A percentile compares a stretch with the other conserved stretches of the same genome.
phyloP scores from a whole-genome alignment of 1,140 invertebrate genomes.

The Acromyrmex heyeri region DNA sequence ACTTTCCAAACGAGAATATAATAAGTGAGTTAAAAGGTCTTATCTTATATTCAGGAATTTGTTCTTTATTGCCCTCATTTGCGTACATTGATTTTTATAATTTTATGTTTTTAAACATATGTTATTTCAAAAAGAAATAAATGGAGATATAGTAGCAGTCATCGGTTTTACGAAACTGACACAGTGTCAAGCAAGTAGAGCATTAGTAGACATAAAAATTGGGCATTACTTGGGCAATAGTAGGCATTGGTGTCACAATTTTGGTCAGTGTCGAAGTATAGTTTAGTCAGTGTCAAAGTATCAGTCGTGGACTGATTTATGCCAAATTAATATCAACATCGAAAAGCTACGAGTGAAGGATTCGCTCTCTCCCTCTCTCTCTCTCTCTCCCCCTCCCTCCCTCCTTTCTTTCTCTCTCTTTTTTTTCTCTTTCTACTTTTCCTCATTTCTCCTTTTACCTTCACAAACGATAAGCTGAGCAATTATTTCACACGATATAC shows the following conservation, averaged over 20 bases:
- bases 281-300: conserved; percentile 81
- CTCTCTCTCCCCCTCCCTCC: no score
- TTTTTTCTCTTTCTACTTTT: conserved; percentile 10
- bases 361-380: no score
- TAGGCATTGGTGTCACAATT: no score
- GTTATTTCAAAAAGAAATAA: background rate
- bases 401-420: no score
- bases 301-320: conserved; percentile 54
- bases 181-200: conserved; percentile 79
- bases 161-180: conserved; percentile 78
- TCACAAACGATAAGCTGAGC: background rate
- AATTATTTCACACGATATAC: conserved; percentile 52
- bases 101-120: conserved; percentile 10
- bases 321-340: background rate
- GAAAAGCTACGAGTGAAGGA: background rate
- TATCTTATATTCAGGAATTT: background rate
- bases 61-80: background rate
- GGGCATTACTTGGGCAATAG: no score
- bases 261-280: no score
- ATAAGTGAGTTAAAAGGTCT: background rate
- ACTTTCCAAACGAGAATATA: background rate
- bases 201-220: no score
- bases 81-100: conserved; percentile 28
- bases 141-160: conserved; percentile 30
- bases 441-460: conserved; percentile 64